Percentiles rank a stretch among this genome's conserved stretches.
Conservation (phyloP, 2,113 vertebrate species). For the Montifringilla adamsi region DNA sequence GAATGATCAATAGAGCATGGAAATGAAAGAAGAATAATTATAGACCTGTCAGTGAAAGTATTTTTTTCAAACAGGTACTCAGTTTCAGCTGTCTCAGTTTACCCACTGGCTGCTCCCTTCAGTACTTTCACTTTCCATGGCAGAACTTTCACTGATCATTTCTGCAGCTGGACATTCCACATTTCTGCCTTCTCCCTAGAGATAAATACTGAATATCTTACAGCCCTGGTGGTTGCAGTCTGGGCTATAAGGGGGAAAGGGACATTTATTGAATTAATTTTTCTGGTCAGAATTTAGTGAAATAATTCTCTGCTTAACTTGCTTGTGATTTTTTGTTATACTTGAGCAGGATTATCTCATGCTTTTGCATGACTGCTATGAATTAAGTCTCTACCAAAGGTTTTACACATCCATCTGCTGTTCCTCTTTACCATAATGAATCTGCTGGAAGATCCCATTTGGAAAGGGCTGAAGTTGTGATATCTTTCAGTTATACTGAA, state of each 20-base stretch:
- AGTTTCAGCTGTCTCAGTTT: neutral
- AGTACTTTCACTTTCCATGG: neutral
- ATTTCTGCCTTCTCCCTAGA: neutral
- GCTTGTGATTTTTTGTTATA: neutral
- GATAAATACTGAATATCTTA: neutral
- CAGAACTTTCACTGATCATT: neutral
- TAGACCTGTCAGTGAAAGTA: neutral
- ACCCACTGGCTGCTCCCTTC: neutral
- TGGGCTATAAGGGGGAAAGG: neutral
- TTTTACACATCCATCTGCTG: neutral
- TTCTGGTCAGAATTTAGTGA: neutral
- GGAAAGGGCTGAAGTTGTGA: neutral
- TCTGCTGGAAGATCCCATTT: neutral
- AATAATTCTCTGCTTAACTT: neutral
- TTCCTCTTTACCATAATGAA: neutral
- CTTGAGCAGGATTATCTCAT: neutral
- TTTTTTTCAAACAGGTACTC: neutral
- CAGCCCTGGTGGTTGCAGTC: neutral
- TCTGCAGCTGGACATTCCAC: neutral
- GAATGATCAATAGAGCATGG: fast-evolving
- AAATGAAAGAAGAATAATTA: neutral
- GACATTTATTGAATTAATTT: neutral
- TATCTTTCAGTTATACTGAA: neutral
- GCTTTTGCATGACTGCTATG: neutral
- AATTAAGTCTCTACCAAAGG: neutral